phyloP scores from a whole-genome alignment of 2,888 invertebrate species.

The Aphidius colemani region DNA sequence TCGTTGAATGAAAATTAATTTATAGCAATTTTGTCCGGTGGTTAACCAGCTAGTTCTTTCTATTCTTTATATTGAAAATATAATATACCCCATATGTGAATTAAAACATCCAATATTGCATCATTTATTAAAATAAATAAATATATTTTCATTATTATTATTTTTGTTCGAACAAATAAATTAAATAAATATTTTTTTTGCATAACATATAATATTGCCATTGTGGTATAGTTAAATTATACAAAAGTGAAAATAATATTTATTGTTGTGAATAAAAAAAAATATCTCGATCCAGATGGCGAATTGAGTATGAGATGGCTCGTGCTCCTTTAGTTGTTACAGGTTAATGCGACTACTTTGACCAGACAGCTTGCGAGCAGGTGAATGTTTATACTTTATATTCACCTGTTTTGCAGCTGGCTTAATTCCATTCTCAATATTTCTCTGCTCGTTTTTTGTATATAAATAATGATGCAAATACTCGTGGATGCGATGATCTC shows the following conservation, averaged over 20 bases:
- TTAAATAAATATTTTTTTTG: neutral
- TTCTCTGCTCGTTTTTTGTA: neutral
- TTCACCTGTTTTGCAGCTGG: conserved; percentile 56
- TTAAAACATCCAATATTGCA: too few relatives aligned
- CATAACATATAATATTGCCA: too few relatives aligned
- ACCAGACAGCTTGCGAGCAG: conserved; percentile 52
- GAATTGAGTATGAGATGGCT: conserved; percentile 42
- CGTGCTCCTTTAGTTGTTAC: conserved; percentile 18
- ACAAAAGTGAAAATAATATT: too few relatives aligned
- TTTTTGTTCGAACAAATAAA: conserved; percentile 1
- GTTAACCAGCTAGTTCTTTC: too few relatives aligned
- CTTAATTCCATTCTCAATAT: conserved; percentile 19
- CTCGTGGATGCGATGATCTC: neutral
- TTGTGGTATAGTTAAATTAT: too few relatives aligned
- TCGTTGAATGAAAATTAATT: too few relatives aligned
- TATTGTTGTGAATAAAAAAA: neutral
- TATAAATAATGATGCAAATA: conserved; percentile 18
- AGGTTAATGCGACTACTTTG: neutral
- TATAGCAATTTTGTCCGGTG: too few relatives aligned
- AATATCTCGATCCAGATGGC: conserved; percentile 49
- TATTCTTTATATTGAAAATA: too few relatives aligned
- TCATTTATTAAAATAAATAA: neutral
- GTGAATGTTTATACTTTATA: conserved; percentile 43
- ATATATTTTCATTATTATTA: neutral
- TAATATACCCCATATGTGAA: too few relatives aligned